These are phyloP conservation scores for Puntigrus tetrazona DNA, from an alignment of 2,113 vertebrate species.

Conservation along the genomic window DNA sequence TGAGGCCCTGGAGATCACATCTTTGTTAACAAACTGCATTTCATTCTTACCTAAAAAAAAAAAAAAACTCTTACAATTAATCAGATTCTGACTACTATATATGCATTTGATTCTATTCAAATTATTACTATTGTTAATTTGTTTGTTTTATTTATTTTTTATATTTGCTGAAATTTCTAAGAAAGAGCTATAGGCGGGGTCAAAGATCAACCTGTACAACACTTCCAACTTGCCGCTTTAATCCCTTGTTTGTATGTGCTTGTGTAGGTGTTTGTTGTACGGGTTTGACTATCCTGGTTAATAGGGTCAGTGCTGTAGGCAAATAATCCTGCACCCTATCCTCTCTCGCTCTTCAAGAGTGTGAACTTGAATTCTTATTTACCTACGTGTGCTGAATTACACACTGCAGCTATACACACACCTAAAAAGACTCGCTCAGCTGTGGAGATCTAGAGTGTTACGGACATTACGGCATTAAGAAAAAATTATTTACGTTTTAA, in stretches of 20 bases:
- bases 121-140: not conserved
- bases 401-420: not conserved
- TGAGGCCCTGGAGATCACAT: no score
- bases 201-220: conserved; percentile 19
- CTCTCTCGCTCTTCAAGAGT: conserved; percentile 44
- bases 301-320: conserved; percentile 32
- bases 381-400: conserved; percentile 34
- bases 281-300: conserved; percentile 17
- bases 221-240: not conserved
- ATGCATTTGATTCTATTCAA: no score
- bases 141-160: not conserved
- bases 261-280: not conserved
- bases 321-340: conserved; percentile 45
- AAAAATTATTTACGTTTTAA: not conserved
- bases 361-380: conserved; percentile 68
- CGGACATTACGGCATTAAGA: not conserved
- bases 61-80: no score
- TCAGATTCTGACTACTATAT: no score
- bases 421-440: not conserved
- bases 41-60: no score
- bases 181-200: not conserved
- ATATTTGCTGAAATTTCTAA: not conserved
- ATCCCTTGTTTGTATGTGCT: not conserved
- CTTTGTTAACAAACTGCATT: no score
- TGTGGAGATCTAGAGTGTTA: not conserved